phyloP scores from a whole-genome alignment of 1,140 invertebrate species.

The Cheumatopsyche charites region DNA sequence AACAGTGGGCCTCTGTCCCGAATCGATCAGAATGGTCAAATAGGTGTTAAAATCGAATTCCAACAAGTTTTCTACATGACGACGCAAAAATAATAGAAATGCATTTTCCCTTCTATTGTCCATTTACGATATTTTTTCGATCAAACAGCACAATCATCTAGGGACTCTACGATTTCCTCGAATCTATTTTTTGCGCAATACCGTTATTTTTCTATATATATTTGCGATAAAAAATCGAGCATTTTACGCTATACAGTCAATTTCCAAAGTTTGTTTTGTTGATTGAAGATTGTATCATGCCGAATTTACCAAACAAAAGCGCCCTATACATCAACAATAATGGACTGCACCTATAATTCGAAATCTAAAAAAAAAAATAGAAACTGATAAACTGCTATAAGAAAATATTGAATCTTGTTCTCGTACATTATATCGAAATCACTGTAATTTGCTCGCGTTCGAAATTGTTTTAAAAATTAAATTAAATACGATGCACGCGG shows the following conservation, averaged over 20 bases:
- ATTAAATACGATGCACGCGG: too few species aligned
- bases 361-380: constrained; percentile 1
- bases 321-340: constrained; percentile 18
- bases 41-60: constrained; percentile 43
- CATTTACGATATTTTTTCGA: background rate
- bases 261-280: constrained; percentile 47
- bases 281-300: constrained; percentile 45
- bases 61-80: constrained; percentile 33
- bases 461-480: too few species aligned
- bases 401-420: background rate
- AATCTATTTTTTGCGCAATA: constrained; percentile 6
- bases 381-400: constrained; percentile 2
- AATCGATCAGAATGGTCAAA: background rate
- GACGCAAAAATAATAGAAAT: constrained; percentile 34
- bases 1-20: background rate
- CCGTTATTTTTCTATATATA: background rate
- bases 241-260: constrained; percentile 21
- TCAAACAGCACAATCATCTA: constrained; percentile 19
- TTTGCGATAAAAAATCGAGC: background rate
- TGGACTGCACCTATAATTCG: constrained; percentile 33
- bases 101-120: background rate
- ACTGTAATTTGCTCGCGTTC: too few species aligned
- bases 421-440: too few species aligned
- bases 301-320: constrained; percentile 30
- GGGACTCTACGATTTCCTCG: background rate